A percentile compares a stretch with the other conserved stretches of the same genome.
Evolutionary conservation across 2,113 vertebrate species (phyloP).

Genomic region (Eptesicus fuscus): DNA sequence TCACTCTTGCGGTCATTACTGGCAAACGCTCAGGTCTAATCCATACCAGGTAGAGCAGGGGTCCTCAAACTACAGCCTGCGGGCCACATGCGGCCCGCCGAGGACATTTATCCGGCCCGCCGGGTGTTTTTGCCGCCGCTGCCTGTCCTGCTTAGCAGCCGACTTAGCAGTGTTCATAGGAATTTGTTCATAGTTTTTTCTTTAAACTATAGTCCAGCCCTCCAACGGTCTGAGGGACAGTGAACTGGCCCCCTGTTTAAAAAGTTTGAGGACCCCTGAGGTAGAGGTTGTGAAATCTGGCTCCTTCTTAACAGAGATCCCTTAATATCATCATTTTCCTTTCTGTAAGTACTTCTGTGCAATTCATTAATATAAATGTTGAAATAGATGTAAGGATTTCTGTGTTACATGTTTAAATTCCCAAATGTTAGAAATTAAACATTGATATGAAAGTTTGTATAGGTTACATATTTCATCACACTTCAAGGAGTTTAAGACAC

Average conservation of each 20-base stretch:
- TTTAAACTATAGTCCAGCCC: too few relatives aligned
- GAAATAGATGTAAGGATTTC: conserved; percentile 21
- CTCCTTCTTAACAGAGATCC: background rate
- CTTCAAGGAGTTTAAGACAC: background rate
- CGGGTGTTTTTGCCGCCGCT: too few relatives aligned
- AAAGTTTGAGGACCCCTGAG: too few relatives aligned
- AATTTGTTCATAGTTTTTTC: too few relatives aligned
- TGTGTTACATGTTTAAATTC: conserved; percentile 40
- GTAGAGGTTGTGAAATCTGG: background rate
- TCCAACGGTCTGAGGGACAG: too few relatives aligned
- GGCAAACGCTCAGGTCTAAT: background rate
- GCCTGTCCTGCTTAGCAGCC: too few relatives aligned
- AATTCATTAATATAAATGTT: background rate
- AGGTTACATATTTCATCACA: conserved; percentile 46
- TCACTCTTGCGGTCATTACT: accelerated
- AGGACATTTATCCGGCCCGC: too few relatives aligned
- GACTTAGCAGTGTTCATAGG: too few relatives aligned
- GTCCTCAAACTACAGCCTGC: too few relatives aligned
- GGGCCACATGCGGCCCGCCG: too few relatives aligned
- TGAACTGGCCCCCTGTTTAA: too few relatives aligned
- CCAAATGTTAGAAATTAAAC: conserved; percentile 60
- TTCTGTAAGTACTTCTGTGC: background rate
- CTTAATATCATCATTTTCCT: background rate
- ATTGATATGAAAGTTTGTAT: conserved; percentile 43
- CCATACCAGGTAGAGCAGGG: background rate